Base-by-base conservation (phyloP, 2,797 vertebrate species). In the Sebastiscus albofasciatus region DNA sequence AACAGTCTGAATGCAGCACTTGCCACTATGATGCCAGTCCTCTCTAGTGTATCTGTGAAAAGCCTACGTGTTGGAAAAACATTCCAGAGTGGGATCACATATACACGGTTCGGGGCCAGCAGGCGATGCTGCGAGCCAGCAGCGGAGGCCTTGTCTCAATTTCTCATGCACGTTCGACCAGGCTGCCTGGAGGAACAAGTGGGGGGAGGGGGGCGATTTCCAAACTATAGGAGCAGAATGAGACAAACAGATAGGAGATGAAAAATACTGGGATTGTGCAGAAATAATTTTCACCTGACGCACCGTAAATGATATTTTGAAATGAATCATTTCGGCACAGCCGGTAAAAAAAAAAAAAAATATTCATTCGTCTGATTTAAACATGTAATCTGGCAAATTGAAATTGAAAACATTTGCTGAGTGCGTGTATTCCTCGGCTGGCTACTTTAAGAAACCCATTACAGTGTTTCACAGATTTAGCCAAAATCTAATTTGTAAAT, bases 11-110 rank as follows among this genome's bases (percentile, higher is more conserved):
- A 92, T 89, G 91, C 92, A 94, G 93, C 95, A 94, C 94, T 95
- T 96, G 91, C 88, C 94, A 96, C 92, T 73, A 34, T 83, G 83
- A 89, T 94, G 95, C 91, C 92, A 96, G 93, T 86, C 92, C 93
- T 92, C 92, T 95, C 88, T 88, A 87, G 90, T 83, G 81, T 92
- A 87, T 84, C 91, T 86, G 95, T 82, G 93, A 95, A 95, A 95
- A 93, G 90, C 92, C 90, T 87, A 92, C 89, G 89, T 93, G 91
- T 92, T 92, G 87, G 92, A 93, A 92, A 93, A 95, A 93, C 90
- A 95, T 93, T 94, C 90, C 92, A 90, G 91, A 93, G 88, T 78
- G 85, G 89, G 90, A 91, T 93, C 92, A 91, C 93, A 90, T 93
- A 87, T 88, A 91, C 90, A 92, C 89, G 84, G 89, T 82, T 55